Evolutionary conservation across 2,113 vertebrate species (phyloP).

Genomic region (Pollachius pollachius): DNA sequence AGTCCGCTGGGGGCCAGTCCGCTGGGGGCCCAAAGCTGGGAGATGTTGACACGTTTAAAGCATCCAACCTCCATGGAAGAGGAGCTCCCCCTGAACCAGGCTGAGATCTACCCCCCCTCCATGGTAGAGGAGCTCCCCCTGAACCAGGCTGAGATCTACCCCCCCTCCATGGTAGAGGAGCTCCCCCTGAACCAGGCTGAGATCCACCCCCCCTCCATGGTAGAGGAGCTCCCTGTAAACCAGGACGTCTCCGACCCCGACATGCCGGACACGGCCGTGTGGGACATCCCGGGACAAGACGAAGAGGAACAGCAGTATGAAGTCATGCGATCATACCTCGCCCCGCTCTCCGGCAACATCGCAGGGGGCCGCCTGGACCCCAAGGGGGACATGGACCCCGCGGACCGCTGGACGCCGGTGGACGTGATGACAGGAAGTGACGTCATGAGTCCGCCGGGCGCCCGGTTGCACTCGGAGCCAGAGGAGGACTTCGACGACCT

Average conservation of each 20-base stretch:
- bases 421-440: background rate
- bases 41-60: background rate
- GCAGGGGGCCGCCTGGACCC: background rate
- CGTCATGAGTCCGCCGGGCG: background rate
- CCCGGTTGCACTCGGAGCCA: slow-evolving; percentile 47
- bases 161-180: background rate
- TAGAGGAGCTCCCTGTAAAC: background rate
- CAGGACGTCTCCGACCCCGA: too few relatives aligned
- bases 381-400: slow-evolving; percentile 32
- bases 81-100: too few relatives aligned
- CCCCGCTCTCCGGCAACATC: slow-evolving; percentile 15
- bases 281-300: slow-evolving; percentile 25
- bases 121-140: too few relatives aligned
- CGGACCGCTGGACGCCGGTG: too few relatives aligned
- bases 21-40: too few relatives aligned
- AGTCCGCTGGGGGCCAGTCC: too few relatives aligned
- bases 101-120: too few relatives aligned
- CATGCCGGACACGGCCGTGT: background rate
- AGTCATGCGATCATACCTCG: slow-evolving; percentile 14
- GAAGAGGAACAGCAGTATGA: too few relatives aligned
- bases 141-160: too few relatives aligned
- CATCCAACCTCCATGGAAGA: too few relatives aligned
- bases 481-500: slow-evolving; percentile 75
- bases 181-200: slow-evolving; percentile 25
- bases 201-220: slow-evolving; percentile 22